phyloP scores from a whole-genome alignment of 2,797 vertebrate genomes.

The Schizopygopsis malacanthus region DNA sequence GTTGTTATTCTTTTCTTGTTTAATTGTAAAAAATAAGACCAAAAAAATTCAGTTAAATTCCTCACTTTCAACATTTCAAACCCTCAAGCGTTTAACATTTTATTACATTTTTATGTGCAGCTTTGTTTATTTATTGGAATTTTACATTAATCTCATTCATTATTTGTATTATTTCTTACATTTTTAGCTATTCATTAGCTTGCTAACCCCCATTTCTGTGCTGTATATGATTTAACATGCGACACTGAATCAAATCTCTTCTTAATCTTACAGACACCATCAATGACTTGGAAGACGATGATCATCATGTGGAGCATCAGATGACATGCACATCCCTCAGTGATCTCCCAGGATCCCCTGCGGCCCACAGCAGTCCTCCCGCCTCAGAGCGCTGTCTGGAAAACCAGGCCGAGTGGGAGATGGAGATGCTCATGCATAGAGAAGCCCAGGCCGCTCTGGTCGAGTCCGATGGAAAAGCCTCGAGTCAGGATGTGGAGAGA shows the following conservation, averaged over 20 bases:
- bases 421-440: conserved; percentile 69
- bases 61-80: neutral
- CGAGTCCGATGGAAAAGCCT: conserved; percentile 29
- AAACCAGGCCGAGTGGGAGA: conserved; percentile 73
- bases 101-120: neutral
- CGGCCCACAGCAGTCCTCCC: conserved; percentile 53
- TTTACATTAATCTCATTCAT: neutral
- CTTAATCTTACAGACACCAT: conserved; percentile 62
- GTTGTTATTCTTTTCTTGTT: too few relatives aligned
- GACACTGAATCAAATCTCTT: neutral
- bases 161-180: neutral
- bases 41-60: too few relatives aligned
- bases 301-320: conserved; percentile 42
- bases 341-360: conserved; percentile 59
- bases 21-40: too few relatives aligned
- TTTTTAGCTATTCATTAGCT: neutral
- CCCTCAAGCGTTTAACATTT: neutral
- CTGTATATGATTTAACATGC: neutral
- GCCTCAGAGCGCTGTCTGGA: conserved; percentile 46
- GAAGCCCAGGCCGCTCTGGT: conserved; percentile 47
- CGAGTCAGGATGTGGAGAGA: conserved; percentile 43
- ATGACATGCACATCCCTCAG: conserved; percentile 42
- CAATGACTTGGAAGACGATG: conserved; percentile 62
- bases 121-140: neutral
- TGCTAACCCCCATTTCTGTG: neutral